These are phyloP conservation scores for Pilophorus perplexus DNA, from an alignment of 2,888 invertebrate species.

Conservation along the genomic window DNA sequence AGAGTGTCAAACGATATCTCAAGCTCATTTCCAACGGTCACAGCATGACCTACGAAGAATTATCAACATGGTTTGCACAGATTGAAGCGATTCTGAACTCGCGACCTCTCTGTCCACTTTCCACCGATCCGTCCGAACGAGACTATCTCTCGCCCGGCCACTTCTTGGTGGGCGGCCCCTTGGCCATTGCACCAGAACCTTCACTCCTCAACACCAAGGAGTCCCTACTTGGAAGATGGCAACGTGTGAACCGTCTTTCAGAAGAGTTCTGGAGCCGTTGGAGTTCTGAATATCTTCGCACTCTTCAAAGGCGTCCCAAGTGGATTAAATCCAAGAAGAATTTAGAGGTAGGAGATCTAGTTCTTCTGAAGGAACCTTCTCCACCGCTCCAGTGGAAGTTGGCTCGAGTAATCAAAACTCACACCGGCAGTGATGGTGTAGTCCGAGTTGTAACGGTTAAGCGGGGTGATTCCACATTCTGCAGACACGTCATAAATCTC, in stretches of 20 bases:
- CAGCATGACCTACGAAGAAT: conserved; percentile 49
- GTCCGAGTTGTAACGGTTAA: conserved; percentile 13
- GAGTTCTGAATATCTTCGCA: conserved; percentile 42
- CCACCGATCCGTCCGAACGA: conserved; percentile 47
- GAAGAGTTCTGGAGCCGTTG: conserved; percentile 48
- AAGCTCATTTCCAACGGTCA: neutral
- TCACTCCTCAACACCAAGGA: conserved; percentile 41
- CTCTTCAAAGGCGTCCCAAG: conserved; percentile 40
- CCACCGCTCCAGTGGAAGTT: conserved; percentile 17
- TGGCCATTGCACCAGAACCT: conserved; percentile 48
- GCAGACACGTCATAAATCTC: neutral
- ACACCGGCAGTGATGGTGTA: conserved; percentile 13
- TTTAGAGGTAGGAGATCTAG: conserved; percentile 37
- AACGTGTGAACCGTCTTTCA: conserved; percentile 37
- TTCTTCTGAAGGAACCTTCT: conserved; percentile 19
- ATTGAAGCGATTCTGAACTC: conserved; percentile 50
- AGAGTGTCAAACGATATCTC: conserved; percentile 50
- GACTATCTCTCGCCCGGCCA: conserved; percentile 48
- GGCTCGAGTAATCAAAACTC: neutral
- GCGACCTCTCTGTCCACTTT: conserved; percentile 49
- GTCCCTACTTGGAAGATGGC: conserved; percentile 46
- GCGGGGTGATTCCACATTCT: neutral
- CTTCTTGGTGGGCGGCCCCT: too few relatives aligned
- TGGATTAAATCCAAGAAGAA: conserved; percentile 24
- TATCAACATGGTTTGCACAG: conserved; percentile 48